Percentiles rank a stretch among this genome's conserved stretches.
These are phyloP conservation scores for Trichonephila inaurata DNA, from an alignment of 1,140 invertebrate species.

Conservation along the genomic window DNA sequence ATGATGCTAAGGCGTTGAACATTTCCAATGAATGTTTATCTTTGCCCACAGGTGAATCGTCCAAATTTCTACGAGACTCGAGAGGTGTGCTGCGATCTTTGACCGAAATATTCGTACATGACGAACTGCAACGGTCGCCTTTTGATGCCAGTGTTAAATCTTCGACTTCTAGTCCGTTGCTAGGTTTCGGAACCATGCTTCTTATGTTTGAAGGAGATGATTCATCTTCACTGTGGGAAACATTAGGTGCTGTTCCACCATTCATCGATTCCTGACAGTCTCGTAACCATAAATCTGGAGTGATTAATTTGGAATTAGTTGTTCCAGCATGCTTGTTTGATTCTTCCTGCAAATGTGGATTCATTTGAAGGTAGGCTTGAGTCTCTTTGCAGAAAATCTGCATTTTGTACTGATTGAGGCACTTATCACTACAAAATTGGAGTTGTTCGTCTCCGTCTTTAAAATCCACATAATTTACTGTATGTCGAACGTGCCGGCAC, in stretches of 20 bases:
- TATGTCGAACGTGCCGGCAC: slow-evolving; percentile 94
- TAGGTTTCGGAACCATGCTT: background rate
- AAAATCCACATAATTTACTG: slow-evolving; percentile 94
- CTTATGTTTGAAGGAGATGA: background rate
- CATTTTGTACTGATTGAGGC: slow-evolving; percentile 97
- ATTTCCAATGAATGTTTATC: slow-evolving; percentile 23
- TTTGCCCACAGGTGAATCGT: background rate
- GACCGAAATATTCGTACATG: background rate
- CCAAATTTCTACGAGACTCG: background rate
- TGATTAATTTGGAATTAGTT: slow-evolving; percentile 85
- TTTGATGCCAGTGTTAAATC: slow-evolving; percentile 42
- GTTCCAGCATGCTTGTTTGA: slow-evolving; percentile 27
- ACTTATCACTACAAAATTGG: slow-evolving; percentile 89
- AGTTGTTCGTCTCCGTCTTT: slow-evolving; percentile 83
- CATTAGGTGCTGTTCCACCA: background rate
- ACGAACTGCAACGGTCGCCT: background rate
- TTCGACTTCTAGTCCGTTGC: slow-evolving; percentile 38
- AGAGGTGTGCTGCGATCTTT: background rate
- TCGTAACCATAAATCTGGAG: slow-evolving; percentile 91
- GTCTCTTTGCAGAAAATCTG: slow-evolving; percentile 96
- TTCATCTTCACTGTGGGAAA: slow-evolving; percentile 6
- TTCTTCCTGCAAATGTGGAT: slow-evolving; percentile 84
- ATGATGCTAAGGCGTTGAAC: slow-evolving; percentile 62
- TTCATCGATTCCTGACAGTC: slow-evolving; percentile 81
- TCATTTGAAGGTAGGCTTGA: slow-evolving; percentile 91